Evolutionary conservation across 2,113 vertebrate species (phyloP), one percentile per base, ranked within the genome.

Genomic region (Todiramphus saurophagus): DNA sequence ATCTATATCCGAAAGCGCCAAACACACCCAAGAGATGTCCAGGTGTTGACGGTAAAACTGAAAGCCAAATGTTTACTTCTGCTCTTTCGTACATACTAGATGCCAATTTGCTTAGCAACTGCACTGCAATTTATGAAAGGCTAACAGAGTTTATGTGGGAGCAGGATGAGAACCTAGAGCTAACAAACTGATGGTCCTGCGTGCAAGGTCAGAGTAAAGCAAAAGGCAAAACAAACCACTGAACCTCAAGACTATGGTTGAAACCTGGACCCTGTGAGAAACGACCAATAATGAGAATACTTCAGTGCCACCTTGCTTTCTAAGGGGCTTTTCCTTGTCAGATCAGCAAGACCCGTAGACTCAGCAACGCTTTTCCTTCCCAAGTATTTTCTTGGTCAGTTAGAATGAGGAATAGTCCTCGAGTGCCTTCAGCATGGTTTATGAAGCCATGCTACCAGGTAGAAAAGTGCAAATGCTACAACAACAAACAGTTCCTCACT

Each of bases 21-120:
- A 95, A 96, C 91, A 97, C 96, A 94, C 92, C 96, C 96, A 93
- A 94, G 95, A 96, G 92, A 93, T 97, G 96, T 96, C 94, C 81
- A 25, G 95, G 97, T 96, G 92, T 95, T 48, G 68, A 97, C 9
- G 5, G 68, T 70, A 94, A 89, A 95, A 90, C 93, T 96, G 88
- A 75, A 96, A 96, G 90, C 56, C 28, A 83, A 96, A 84, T 75
- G 76, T 95, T 96, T 97, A 92, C 94, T 98, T 97, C 96, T 97
- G 95, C 96, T 97, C 93, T 97, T 96, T 93, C 20, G 6, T 74
- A 88, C 3, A 9, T 37, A 78, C 43, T 43, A 83, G 90, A 95
- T 81, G 92, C 93, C 97, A 96, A 96, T 87, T 87, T 96, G 82
- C 96, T 97, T 96, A 96, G 95, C 90, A 97, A 96, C 90, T 83